These are phyloP conservation scores for Mactromeris polynyma DNA, from an alignment of 2,888 invertebrate species.

Conservation along the genomic window DNA sequence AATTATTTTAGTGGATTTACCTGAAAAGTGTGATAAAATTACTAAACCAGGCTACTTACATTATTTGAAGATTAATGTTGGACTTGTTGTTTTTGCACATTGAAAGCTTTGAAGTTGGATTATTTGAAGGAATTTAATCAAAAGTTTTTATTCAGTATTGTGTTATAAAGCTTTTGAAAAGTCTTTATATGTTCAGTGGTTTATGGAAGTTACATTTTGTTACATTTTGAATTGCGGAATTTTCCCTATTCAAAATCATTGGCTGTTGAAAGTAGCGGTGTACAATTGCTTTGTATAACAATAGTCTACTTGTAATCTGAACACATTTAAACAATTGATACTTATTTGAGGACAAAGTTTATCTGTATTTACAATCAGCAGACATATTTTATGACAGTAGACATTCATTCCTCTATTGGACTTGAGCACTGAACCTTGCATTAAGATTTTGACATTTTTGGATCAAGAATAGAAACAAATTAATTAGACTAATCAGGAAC, in stretches of 20 bases:
- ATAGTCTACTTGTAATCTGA: conserved; percentile 1
- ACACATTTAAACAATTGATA: conserved; percentile 24
- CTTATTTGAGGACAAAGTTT: background rate
- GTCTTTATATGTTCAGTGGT: conserved; percentile 16
- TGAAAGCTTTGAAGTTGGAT: conserved; percentile 40
- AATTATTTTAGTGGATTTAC: background rate
- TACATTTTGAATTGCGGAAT: conserved; percentile 32
- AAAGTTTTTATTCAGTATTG: background rate
- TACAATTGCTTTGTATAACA: background rate
- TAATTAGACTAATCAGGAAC: conserved; percentile 14
- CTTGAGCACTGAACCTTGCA: background rate
- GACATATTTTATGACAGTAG: conserved; percentile 22
- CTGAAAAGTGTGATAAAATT: background rate
- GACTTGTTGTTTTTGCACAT: background rate
- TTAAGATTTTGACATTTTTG: conserved; percentile 17
- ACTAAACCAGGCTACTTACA: background rate
- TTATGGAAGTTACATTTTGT: conserved; percentile 40
- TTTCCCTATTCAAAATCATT: conserved; percentile 8
- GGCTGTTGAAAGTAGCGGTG: conserved; percentile 24
- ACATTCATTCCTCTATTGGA: conserved; percentile 1
- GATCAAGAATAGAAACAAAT: conserved; percentile 22
- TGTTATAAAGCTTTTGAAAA: background rate
- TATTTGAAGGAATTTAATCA: conserved; percentile 17
- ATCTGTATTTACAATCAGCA: background rate
- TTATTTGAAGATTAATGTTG: background rate